phyloP scores from a whole-genome alignment of 2,113 vertebrate species.

The Aldabrachelys gigantea region DNA sequence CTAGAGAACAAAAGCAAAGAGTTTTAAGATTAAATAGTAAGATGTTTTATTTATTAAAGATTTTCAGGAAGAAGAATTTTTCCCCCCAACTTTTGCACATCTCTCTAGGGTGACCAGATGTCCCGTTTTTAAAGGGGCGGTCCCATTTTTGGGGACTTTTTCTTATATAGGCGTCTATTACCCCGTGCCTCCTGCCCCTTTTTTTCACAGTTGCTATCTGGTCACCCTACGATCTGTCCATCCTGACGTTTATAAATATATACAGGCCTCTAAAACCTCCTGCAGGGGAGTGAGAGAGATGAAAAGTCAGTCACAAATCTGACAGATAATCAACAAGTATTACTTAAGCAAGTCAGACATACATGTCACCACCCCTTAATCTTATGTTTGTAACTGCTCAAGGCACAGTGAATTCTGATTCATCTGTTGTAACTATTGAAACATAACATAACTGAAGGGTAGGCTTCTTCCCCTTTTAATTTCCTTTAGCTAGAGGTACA shows the following conservation, averaged over 20 bases:
- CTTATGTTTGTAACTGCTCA: background rate
- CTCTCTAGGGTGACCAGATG: too few species aligned
- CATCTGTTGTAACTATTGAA: background rate
- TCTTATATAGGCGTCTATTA: too few species aligned
- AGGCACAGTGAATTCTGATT: background rate
- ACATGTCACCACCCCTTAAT: background rate
- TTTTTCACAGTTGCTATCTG: too few species aligned
- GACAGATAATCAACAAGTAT: background rate
- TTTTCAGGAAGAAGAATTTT: background rate
- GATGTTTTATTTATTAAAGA: accelerated
- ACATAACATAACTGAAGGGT: background rate
- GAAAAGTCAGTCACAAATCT: background rate
- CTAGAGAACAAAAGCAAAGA: background rate
- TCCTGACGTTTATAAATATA: background rate
- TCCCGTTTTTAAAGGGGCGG: too few species aligned
- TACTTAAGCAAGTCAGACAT: background rate
- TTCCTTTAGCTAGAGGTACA: conserved; percentile 2
- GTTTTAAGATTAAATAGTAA: background rate
- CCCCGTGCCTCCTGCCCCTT: too few species aligned
- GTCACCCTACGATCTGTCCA: background rate
- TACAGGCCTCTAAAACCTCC: background rate
- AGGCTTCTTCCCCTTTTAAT: accelerated
- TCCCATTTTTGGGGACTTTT: too few species aligned
- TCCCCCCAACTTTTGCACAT: background rate
- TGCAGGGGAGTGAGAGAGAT: accelerated